phyloP scores from a whole-genome alignment of 2,797 vertebrate genomes.

The Xyrichtys novacula region DNA sequence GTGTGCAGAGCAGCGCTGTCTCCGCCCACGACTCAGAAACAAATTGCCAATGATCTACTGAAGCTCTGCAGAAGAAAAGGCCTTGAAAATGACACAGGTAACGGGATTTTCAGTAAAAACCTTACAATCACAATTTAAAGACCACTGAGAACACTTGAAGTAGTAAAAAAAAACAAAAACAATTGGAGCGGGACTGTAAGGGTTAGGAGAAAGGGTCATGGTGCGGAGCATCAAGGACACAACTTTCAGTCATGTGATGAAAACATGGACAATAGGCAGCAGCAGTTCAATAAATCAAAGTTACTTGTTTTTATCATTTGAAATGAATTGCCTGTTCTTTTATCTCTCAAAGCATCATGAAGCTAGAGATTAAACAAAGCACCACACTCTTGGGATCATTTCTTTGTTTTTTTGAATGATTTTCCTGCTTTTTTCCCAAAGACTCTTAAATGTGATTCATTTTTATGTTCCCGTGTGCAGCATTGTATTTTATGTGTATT shows the following conservation, averaged over 20 bases:
- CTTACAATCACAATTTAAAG: no score
- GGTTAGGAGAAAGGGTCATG: neutral
- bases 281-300: conserved; percentile 21
- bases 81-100: no score
- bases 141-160: no score
- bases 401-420: neutral
- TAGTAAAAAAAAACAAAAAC: no score
- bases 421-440: conserved; percentile 16
- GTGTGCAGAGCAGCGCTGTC: no score
- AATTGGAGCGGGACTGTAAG: no score
- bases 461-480: conserved; percentile 27
- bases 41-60: no score
- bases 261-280: neutral
- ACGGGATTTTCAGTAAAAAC: no score
- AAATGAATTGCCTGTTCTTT: neutral
- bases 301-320: neutral
- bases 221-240: neutral
- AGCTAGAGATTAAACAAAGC: neutral
- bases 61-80: no score
- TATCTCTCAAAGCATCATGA: conserved; percentile 18
- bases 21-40: no score
- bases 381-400: neutral
- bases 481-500: conserved; percentile 48
- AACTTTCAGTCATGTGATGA: neutral
- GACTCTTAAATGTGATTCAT: conserved; percentile 37